Base-by-base conservation (phyloP, 2,888 invertebrate genomes). In the Marasmarcha lunaedactyla region DNA sequence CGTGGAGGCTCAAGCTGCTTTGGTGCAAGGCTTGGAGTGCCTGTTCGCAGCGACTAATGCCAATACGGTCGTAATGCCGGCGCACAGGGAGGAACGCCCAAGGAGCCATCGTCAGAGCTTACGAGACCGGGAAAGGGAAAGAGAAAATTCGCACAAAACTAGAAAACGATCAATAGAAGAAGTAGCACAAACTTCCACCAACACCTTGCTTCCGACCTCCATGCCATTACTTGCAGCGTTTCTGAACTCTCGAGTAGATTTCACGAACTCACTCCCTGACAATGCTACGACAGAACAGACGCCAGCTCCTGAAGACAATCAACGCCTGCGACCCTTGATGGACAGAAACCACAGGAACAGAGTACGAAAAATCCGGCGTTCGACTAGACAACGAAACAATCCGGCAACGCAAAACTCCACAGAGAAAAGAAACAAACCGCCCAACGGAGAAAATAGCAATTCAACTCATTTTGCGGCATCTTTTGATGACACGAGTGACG, bases 401-500 rank as follows among this genome's bases (percentile, higher is more conserved):
- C 68, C 76, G 36, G 50, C 70, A 33, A 51, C 56, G 10, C 73
- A 71, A 48, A 64, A 30, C 30, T 30, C 51, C 48, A 3, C 58
- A 1, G 72, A 74, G 9, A 78, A 74, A 46, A 73, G 67, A 46
- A 71, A 74, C 10, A 71, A 69, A 45, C 54, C 56, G 2, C 46
- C 59, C 0, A 59, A 51, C 27, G 43, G 57, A 9, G 81, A 76
- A 10, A 67, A 59, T 40, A 68, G 52, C 39, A 73, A 64, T 44
- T 59, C 74, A 0, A 79, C 78, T 14, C 93, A 94, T 58, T 84
- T 93, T 41, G 94, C 94, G 2, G 89, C 88, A 14, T 91, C 89
- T 15, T 92, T 93, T 55, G 90, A 92, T 41, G 95, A 95, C 57
- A 93, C 93, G 0, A 87, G 85, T 1, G 92, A 94, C 53, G 94